These are phyloP conservation scores for Leucoraja ocellata DNA, from an alignment of 2,797 vertebrate genomes.

Conservation along the genomic window DNA sequence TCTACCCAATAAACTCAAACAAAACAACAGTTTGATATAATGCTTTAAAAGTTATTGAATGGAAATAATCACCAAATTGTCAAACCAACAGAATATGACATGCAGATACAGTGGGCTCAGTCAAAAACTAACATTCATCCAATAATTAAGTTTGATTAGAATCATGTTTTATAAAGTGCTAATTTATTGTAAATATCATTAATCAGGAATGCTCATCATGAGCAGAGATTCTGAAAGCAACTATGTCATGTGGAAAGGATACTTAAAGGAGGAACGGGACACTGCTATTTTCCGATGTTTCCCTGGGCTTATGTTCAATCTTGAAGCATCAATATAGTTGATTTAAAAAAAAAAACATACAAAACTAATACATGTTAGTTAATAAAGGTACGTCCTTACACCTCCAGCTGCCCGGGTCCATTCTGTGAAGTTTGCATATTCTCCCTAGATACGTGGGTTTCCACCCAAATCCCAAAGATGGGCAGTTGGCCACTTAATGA, in stretches of 20 bases:
- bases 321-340: no score
- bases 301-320: background rate
- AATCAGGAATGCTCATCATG: background rate
- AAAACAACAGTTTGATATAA: background rate
- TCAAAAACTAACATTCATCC: background rate
- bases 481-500: no score
- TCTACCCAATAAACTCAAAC: constrained; percentile 1
- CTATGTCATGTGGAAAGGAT: background rate
- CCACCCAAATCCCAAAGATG: no score
- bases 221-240: background rate
- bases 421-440: no score
- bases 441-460: no score
- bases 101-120: background rate
- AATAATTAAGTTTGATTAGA: constrained; percentile 2
- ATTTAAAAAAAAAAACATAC: no score
- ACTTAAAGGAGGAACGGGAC: background rate
- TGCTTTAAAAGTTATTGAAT: background rate
- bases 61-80: background rate
- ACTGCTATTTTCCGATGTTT: background rate
- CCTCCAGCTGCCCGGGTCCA: no score
- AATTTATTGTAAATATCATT: background rate
- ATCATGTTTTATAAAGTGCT: background rate
- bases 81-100: background rate
- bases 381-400: no score
- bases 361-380: no score